Conservation (phyloP, 2,113 vertebrate genomes). For the Vanacampus margaritifer region DNA sequence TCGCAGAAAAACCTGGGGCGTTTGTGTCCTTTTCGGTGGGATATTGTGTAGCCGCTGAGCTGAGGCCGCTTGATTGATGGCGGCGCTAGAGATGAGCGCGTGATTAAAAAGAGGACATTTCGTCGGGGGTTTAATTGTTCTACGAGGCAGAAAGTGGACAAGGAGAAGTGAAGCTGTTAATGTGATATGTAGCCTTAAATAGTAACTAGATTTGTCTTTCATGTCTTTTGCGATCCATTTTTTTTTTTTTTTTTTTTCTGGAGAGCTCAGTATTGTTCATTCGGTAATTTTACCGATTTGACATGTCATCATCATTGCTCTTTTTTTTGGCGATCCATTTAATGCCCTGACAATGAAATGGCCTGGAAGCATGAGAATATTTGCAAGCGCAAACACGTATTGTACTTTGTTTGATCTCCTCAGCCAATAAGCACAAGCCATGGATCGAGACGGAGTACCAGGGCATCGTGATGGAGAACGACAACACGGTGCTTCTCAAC, state of each 20-base stretch:
- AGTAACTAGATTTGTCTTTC: neutral
- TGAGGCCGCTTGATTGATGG: slow-evolving; percentile 21
- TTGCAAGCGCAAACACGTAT: no score
- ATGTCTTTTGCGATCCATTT: no score
- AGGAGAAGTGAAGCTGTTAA: neutral
- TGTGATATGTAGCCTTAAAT: neutral
- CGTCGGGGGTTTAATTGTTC: slow-evolving; percentile 1
- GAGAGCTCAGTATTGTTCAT: no score
- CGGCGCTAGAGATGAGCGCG: slow-evolving; percentile 7
- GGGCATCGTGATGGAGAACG: slow-evolving; percentile 98
- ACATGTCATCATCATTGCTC: no score
- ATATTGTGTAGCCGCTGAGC: slow-evolving; percentile 19
- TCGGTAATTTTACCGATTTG: no score
- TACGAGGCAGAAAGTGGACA: neutral
- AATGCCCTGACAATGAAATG: no score
- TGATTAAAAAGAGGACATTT: slow-evolving; percentile 45
- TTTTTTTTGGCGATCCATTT: no score
- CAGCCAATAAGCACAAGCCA: slow-evolving; percentile 99
- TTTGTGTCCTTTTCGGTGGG: slow-evolving; percentile 24
- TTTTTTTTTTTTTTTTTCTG: no score
- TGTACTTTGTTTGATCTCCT: slow-evolving; percentile 21
- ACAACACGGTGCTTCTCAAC: slow-evolving; percentile 95
- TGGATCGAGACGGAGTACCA: slow-evolving; percentile 99
- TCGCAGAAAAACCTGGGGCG: slow-evolving; percentile 53
- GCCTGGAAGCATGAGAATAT: no score